Conservation (phyloP, 2,888 invertebrate species). For the Hirtodrosophila confusa region DNA sequence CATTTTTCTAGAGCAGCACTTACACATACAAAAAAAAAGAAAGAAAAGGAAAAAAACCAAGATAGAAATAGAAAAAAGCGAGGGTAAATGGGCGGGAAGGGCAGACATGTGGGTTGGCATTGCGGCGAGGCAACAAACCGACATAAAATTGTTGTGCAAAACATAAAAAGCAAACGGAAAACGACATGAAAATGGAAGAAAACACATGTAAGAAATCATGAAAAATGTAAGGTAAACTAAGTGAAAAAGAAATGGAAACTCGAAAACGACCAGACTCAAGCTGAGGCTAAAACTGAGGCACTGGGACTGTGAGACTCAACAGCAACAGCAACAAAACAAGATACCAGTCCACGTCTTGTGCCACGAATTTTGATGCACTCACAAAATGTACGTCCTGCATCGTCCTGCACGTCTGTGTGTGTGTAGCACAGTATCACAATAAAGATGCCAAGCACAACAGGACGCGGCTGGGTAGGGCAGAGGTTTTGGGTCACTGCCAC, state of each 20-base stretch:
- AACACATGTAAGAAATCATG: conserved; percentile 57
- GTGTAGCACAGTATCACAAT: conserved; percentile 37
- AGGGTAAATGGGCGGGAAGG: background rate
- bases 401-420: conserved; percentile 21
- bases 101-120: conserved; percentile 23
- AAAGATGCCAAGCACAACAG: conserved; percentile 54
- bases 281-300: conserved; percentile 2
- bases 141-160: conserved; percentile 77
- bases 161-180: conserved; percentile 75
- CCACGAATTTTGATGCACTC: conserved; percentile 77
- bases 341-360: conserved; percentile 59
- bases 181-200: conserved; percentile 59
- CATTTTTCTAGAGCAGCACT: conserved; percentile 73
- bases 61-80: too few relatives aligned
- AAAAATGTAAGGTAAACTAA: conserved; percentile 74
- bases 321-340: conserved; percentile 41
- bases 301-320: conserved; percentile 2
- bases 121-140: conserved; percentile 56
- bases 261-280: conserved; percentile 21
- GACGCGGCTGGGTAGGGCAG: background rate
- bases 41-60: conserved; percentile 1
- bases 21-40: conserved; percentile 24
- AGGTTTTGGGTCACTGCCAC: conserved; percentile 63
- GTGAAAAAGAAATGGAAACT: conserved; percentile 49
- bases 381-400: conserved; percentile 39